Percentiles rank a stretch among this genome's conserved stretches.
phyloP scores from a whole-genome alignment of 1,140 invertebrate species.

The Trichonephila clavipes region DNA sequence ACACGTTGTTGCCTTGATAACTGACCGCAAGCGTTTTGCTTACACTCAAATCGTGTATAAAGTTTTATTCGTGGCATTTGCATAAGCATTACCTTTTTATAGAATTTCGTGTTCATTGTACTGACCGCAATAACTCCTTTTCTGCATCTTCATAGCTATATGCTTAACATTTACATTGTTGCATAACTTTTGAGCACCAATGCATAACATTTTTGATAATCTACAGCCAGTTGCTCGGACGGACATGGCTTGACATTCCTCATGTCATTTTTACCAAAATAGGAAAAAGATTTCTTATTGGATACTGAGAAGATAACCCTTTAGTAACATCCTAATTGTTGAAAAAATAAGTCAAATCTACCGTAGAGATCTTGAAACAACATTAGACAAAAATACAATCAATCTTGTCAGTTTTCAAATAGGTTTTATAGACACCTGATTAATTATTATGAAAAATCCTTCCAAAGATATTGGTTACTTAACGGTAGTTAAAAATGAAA shows the following conservation, averaged over 20 bases:
- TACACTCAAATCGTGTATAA: no score
- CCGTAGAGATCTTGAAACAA: neutral
- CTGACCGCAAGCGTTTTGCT: no score
- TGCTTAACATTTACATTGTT: no score
- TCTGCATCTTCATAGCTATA: no score
- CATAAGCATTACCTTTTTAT: no score
- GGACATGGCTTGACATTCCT: neutral
- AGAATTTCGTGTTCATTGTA: no score
- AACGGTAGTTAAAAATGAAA: neutral
- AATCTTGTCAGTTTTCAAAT: neutral
- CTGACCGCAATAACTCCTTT: no score
- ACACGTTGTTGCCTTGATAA: no score
- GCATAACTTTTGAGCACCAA: no score
- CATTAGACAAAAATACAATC: neutral
- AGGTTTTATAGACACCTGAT: neutral
- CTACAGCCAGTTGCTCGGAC: neutral
- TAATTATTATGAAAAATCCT: neutral
- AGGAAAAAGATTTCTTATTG: neutral
- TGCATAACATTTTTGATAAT: neutral
- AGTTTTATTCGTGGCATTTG: no score
- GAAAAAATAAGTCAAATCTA: neutral
- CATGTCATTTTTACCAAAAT: neutral
- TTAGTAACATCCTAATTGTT: neutral
- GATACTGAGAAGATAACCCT: neutral
- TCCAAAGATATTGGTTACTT: neutral